Evolutionary conservation across 2,113 vertebrate species (phyloP).

Genomic region (Pomatorhinus ruficollis): DNA sequence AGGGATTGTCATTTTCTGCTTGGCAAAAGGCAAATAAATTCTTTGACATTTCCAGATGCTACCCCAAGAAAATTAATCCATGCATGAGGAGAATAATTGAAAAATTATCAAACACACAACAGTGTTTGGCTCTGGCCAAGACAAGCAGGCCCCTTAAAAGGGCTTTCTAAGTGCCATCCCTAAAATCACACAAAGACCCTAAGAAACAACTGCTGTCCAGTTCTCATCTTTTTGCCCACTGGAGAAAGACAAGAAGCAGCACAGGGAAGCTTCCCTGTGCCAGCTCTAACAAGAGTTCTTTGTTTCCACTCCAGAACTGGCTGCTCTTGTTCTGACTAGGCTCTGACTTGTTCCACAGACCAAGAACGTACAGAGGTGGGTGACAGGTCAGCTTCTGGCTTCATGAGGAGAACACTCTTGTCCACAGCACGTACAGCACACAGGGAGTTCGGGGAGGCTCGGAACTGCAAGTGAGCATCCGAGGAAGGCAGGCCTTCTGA

Average conservation of each 20-base stretch:
- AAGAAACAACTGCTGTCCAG: background rate
- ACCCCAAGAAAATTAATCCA: background rate
- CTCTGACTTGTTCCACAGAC: background rate
- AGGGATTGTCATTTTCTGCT: background rate
- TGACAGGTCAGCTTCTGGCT: slow-evolving; percentile 77
- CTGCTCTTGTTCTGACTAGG: background rate
- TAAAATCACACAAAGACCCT: background rate
- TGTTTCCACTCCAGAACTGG: background rate
- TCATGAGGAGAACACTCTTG: slow-evolving; percentile 84
- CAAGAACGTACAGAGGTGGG: slow-evolving; percentile 59
- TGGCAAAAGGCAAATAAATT: background rate
- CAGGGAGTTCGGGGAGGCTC: slow-evolving; percentile 77
- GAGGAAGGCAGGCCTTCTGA: slow-evolving; percentile 77
- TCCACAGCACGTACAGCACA: slow-evolving; percentile 86
- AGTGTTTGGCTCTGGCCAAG: background rate
- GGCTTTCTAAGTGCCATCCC: background rate
- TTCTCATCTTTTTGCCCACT: background rate
- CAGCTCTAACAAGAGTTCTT: background rate
- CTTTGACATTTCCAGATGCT: background rate
- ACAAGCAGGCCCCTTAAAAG: background rate
- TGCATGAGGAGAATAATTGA: background rate
- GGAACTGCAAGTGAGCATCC: slow-evolving; percentile 64
- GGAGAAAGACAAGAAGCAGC: background rate
- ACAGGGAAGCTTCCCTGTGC: background rate
- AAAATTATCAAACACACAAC: background rate